Base-by-base conservation (phyloP, 2,888 invertebrate species). In the Melieria picta region DNA sequence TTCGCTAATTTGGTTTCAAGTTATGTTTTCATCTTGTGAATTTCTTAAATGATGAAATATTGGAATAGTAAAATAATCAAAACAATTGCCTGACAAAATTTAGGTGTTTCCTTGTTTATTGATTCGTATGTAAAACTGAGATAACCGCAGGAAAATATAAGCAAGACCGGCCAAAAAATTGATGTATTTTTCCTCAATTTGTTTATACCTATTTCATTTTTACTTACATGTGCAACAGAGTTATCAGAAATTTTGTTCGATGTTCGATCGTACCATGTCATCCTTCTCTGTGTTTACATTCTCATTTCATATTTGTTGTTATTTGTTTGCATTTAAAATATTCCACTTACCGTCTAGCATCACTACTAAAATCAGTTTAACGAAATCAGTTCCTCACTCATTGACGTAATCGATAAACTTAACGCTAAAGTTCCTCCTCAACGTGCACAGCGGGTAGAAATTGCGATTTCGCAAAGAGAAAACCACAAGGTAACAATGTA, bases 401-500 rank as follows among this genome's bases (percentile, higher is more conserved):
- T 58, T 66, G 48, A 16, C 66, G 61, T 67, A 52, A 70, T 58
- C 58, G 65, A 64, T 70, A 65, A 64, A 56, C 58, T 56, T 58
- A 70, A 64, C 16, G 65, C 57, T 58, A 58, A 61, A 67, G 43
- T 67, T 67, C 45, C 61, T 63, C 55, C 61, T 69, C 69, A 55
- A 70, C 60, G 60, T 70, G 30, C 56, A 62, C 70, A 58, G 13
- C 70, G 60, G 57, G 57, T 64, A 69, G 63, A 56, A 64, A 64
- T 69, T 56, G 60, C 62, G 69, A 50, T 62, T 69, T 55, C 56
- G 57, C 67, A 67, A 50, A 61, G 60, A 60, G 67, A 69, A 69
- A 46, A n/a, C 56, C 61, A 69, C 62, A 70, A 70, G 70, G 64
- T 65, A 70, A 70, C 55, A 58, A 69, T 63, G 45, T 63, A n/a